Evolutionary conservation across 2,113 vertebrate genomes (phyloP), one percentile per base, ranked within the genome.

Genomic region (Oxyruncus cristatus): DNA sequence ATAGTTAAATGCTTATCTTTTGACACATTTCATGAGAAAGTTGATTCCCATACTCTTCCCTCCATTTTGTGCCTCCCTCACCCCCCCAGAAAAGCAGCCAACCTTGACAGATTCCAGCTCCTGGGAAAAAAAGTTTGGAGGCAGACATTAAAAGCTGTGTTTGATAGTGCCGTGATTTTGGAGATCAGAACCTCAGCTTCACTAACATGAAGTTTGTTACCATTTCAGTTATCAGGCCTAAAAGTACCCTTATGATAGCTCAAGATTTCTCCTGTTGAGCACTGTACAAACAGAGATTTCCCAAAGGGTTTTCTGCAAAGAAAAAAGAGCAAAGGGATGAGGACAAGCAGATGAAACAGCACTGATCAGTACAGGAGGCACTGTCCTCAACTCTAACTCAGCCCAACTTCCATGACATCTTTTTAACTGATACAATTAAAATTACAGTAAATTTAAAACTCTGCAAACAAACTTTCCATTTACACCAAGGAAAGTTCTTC

Each of bases 321-420:
- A 12, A 61, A n/a, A 52, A 75, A 24, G 24, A 81, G 33, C 59
- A 74, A 75, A 76, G 18, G 20, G n/a, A 71, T 44, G 30, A 76
- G 78, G 47, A 17, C 14, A 46, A 66, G 59, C 28, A 86, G 32
- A 72, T 14, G 39, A 50, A 79, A 72, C 19, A 27, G 41, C 12
- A 32, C 22, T 28, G 44, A 47, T 11, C 5, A 10, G n/a, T 22
- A 44, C 30, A 76, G 44, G n/a, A 58, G 46, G 50, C 28, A 50
- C 41, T 32, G n/a, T 4, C 32, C 66, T 56, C 53, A 63, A 23
- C 56, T 71, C 17, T 32, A 27, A 16, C 14, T 46, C 2, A 59
- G 15, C 9, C 12, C 6, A 55, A 63, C 16, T 5, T 22, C 2
- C 26, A 50, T 21, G 21, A 32, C 1, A 0, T 3, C 7, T 33